phyloP scores from a whole-genome alignment of 2,113 vertebrate species.

The Gasterosteus aculeatus region DNA sequence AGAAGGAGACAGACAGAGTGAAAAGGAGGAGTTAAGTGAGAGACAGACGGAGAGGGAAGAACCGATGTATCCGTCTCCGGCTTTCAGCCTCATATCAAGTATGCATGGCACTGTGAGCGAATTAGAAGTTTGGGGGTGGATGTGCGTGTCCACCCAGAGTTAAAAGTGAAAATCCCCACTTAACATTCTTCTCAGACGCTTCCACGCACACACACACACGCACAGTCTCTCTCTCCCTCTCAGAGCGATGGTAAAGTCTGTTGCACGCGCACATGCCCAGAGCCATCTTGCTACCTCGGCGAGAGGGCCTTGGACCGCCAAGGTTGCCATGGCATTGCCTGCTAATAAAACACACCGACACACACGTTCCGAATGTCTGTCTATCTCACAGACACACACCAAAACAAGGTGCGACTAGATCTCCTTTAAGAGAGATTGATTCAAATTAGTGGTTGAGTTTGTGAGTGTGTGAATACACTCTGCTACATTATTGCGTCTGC shows the following conservation, averaged over 20 bases:
- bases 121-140: constrained; percentile 43
- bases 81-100: constrained; percentile 49
- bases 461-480: background rate
- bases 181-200: constrained; percentile 35
- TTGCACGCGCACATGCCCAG: constrained; percentile 35
- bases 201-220: background rate
- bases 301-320: constrained; percentile 65
- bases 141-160: constrained; percentile 39
- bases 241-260: constrained; percentile 28
- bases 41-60: constrained; percentile 32
- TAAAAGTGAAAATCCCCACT: constrained; percentile 53
- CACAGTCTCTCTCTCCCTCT: constrained; percentile 11
- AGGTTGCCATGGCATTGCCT: constrained; percentile 69
- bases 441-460: constrained; percentile 50
- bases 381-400: constrained; percentile 7
- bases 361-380: constrained; percentile 16
- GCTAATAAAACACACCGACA: constrained; percentile 50
- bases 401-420: constrained; percentile 57
- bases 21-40: constrained; percentile 30
- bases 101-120: constrained; percentile 34
- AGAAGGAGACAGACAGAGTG: constrained; percentile 27
- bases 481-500: background rate
- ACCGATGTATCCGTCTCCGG: constrained; percentile 30
- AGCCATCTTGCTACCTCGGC: constrained; percentile 58
- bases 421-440: constrained; percentile 60